Conservation (phyloP, 2,113 vertebrate genomes). For the Lampris incognitus region DNA sequence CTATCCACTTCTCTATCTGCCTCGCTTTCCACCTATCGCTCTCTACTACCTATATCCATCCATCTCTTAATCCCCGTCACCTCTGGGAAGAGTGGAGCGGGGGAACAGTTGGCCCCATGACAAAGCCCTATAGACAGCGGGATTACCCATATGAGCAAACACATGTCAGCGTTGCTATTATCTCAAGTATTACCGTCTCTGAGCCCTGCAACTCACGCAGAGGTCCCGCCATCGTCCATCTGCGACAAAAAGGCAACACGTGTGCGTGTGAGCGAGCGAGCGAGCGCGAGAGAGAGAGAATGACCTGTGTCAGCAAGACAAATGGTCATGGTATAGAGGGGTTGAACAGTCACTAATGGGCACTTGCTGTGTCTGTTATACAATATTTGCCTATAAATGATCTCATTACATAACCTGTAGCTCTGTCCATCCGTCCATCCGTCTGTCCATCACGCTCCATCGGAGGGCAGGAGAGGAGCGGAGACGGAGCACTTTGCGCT, state of each 20-base stretch:
- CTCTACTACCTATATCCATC: neutral
- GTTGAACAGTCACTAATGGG: slow-evolving; percentile 51
- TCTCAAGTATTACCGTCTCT: slow-evolving; percentile 41
- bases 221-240: slow-evolving; percentile 48
- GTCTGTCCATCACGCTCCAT: slow-evolving; percentile 34
- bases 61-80: neutral
- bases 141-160: slow-evolving; percentile 46
- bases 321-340: slow-evolving; percentile 55
- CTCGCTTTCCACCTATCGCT: neutral
- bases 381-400: slow-evolving; percentile 64
- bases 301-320: slow-evolving; percentile 37
- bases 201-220: slow-evolving; percentile 21
- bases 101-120: slow-evolving; percentile 8
- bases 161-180: slow-evolving; percentile 37
- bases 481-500: slow-evolving; percentile 53
- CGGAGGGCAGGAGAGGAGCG: slow-evolving; percentile 9
- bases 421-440: slow-evolving; percentile 33
- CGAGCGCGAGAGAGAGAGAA: neutral
- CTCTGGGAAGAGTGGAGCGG: slow-evolving; percentile 27
- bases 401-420: slow-evolving; percentile 70
- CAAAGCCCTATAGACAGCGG: slow-evolving; percentile 26
- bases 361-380: slow-evolving; percentile 45
- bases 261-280: slow-evolving; percentile 1
- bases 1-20: neutral
- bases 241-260: slow-evolving; percentile 40